These are phyloP conservation scores for Drosophila orena DNA, from an alignment of 1,140 invertebrate genomes.

Conservation along the genomic window DNA sequence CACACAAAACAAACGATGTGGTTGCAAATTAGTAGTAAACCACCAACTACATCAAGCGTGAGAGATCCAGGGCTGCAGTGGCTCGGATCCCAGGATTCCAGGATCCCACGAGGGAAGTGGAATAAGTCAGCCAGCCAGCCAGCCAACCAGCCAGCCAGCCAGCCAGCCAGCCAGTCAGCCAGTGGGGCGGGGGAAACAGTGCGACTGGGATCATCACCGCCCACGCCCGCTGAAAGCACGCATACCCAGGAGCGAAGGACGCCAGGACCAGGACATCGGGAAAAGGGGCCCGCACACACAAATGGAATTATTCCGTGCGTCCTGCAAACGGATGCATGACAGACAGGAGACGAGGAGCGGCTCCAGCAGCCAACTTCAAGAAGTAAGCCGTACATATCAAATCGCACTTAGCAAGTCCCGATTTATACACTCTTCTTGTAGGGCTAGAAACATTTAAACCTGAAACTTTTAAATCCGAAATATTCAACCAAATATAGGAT, in stretches of 20 bases:
- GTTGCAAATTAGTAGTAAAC: constrained; percentile 83
- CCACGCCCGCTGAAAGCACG: constrained; percentile 14
- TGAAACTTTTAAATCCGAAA: no score
- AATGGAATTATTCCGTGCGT: constrained; percentile 82
- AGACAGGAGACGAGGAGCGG: constrained; percentile 45
- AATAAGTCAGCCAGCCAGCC: constrained; percentile 68
- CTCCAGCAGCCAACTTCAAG: constrained; percentile 18
- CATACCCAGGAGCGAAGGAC: constrained; percentile 45
- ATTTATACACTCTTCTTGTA: constrained; percentile 5
- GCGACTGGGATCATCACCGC: constrained; percentile 11
- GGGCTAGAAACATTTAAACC: not conserved
- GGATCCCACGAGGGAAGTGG: constrained; percentile 22
- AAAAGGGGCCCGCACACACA: constrained; percentile 50
- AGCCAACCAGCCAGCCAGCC: constrained; percentile 58
- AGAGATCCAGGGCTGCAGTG: constrained; percentile 45
- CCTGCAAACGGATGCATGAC: constrained; percentile 79
- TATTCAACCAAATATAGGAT: no score
- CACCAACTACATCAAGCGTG: constrained; percentile 80
- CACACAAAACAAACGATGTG: constrained; percentile 82
- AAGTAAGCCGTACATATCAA: constrained; percentile 17
- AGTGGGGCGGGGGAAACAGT: constrained; percentile 40
- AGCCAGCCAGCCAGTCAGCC: constrained; percentile 58
- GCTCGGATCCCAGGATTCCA: constrained; percentile 1
- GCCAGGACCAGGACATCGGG: constrained; percentile 1
- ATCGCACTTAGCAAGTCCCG: not conserved